Base-by-base conservation (phyloP, 1,140 invertebrate genomes). In the Drosophila azteca region DNA sequence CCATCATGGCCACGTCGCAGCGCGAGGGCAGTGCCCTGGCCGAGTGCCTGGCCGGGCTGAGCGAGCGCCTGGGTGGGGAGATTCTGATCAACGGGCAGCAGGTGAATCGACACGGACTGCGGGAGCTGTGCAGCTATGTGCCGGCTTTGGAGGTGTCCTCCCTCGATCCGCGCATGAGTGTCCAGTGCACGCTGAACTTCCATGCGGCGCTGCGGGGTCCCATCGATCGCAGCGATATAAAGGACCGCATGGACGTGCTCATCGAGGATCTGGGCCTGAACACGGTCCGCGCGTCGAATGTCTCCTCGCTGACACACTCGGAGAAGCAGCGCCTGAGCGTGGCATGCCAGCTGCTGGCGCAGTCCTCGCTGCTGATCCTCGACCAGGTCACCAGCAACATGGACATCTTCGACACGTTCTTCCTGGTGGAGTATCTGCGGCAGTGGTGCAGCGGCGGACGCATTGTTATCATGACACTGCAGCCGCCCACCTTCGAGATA, bases 321-420 rank as follows among this genome's bases (percentile, higher is more conserved):
- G 97, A 99, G 92, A 94, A 95, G 58, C 93, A 96, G 70, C 93
- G 97, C 70, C 91, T 99, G 2, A 96, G 97, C 66, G 95, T 98
- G 2, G 98, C 97, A 0, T 97, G 96, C 85, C 96, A 97, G 77
- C 92, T 99, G 15, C 91, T 98, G 13, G 93, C 97, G 6, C 95
- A 97, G 88, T 95, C 95, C 52, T 96, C 97, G 57, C 94, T 98
- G 39, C 93, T 98, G 0, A 93, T 97, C 2, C 92, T 98, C 24
- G 97, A 98, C 89, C 96, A 97, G 91, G 96, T 97, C 3, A 97
- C 97, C 0, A 95, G 95, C 82, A 97, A 97, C 51, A 97, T 99
- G 95, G 98, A 99, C 79, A 98, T 99, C 60, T 98, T 98, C 73
- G 98, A 99, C 85, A 97, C 97, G 0, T 98, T 98, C 92, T 99